A percentile compares a stretch with the other conserved stretches of the same genome.
phyloP scores from a whole-genome alignment of 2,113 vertebrate genomes.

The Gyps fulvus region DNA sequence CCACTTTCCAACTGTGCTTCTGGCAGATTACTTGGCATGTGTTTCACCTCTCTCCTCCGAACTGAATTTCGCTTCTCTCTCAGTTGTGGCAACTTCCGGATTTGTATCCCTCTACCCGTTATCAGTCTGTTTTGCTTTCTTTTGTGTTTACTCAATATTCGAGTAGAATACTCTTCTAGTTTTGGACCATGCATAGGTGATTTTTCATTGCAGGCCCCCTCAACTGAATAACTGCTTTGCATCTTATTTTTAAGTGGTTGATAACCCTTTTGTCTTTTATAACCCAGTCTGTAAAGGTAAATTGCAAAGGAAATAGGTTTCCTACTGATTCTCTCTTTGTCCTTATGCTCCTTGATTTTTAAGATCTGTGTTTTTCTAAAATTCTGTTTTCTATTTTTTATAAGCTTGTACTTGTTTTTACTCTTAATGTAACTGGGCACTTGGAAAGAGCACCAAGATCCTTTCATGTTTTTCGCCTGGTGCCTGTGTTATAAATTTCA shows the following conservation, averaged over 20 bases:
- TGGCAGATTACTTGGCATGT: not conserved
- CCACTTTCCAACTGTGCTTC: not conserved
- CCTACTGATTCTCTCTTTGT: not conserved
- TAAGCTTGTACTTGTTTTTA: not conserved
- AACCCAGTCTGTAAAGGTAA: not conserved
- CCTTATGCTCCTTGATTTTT: not conserved
- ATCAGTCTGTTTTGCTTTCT: not conserved
- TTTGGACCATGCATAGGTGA: not conserved
- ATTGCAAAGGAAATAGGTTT: not conserved
- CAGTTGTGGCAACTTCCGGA: not conserved
- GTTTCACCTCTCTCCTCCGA: not conserved
- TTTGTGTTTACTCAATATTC: not conserved
- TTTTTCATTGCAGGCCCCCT: not conserved
- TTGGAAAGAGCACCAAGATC: not conserved
- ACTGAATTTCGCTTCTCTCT: not conserved
- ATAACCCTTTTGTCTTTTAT: not conserved
- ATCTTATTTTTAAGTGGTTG: not conserved
- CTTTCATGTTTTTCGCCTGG: not conserved
- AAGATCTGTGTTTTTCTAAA: not conserved
- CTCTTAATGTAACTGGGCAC: not conserved
- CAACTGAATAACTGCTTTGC: not conserved
- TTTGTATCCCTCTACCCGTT: not conserved
- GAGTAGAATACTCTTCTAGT: not conserved
- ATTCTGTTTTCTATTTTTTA: not conserved
- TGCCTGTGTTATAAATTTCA: not conserved